phyloP scores from a whole-genome alignment of 2,797 vertebrate species.

The Sardinella longiceps region DNA sequence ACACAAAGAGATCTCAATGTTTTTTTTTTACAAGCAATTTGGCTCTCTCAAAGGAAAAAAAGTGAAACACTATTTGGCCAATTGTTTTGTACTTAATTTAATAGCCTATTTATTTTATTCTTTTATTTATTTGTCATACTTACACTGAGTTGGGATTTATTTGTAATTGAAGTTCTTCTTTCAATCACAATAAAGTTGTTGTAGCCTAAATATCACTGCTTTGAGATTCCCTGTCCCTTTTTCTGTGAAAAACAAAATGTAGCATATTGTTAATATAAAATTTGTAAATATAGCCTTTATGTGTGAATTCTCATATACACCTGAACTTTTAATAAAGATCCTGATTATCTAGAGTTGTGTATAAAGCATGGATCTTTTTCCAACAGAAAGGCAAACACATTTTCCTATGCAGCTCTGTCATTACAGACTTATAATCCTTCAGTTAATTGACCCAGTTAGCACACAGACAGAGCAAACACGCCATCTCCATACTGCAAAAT shows the following conservation, averaged over 20 bases:
- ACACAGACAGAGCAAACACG: background rate
- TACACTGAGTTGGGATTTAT: conserved; percentile 75
- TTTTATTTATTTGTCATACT: conserved; percentile 81
- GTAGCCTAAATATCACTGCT: conserved; percentile 39
- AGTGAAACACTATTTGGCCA: conserved; percentile 43
- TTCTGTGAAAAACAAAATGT: background rate
- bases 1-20: background rate
- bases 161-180: conserved; percentile 71
- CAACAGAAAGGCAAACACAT: background rate
- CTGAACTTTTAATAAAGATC: background rate
- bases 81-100: conserved; percentile 81
- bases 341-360: background rate
- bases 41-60: conserved; percentile 3
- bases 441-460: background rate
- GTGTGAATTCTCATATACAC: background rate
- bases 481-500: background rate
- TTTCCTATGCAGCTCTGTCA: background rate
- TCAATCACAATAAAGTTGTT: conserved; percentile 68
- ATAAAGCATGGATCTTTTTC: conserved; percentile 8
- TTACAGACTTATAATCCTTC: background rate
- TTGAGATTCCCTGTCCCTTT: background rate
- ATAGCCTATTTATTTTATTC: conserved; percentile 83
- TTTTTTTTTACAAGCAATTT: background rate
- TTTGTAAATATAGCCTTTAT: conserved; percentile 1
- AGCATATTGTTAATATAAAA: background rate